Evolutionary conservation across 2,113 vertebrate genomes (phyloP), one percentile per base, ranked within the genome.

Genomic region (Odontesthes bonariensis): DNA sequence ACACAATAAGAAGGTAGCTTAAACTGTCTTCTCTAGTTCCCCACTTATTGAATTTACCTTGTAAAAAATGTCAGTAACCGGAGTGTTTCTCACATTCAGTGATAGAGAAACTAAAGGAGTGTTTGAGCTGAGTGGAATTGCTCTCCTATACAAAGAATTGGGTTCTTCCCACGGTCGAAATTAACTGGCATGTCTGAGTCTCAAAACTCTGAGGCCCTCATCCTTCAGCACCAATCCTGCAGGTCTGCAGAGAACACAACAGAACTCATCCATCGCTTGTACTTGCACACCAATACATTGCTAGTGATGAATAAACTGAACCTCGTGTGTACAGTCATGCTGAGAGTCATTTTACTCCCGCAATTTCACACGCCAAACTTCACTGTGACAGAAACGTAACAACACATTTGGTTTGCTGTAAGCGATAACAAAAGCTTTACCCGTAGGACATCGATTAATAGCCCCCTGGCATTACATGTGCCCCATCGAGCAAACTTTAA

Each of bases 391-490:
- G n/a, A 12, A 54, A 70, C 17, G 19, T 13, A 59, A 33, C 0
- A 22, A 60, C 44, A 69, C 40, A 44, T 22, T 35, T 16, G 6
- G 38, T 44, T 32, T 49, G 0, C 13, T 27, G 33, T 65, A 16
- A 78, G 42, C 32, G 42, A 52, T 38, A 86, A 67, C 66, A 72
- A 72, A 56, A 44, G 22, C 47, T 55, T 33, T 20, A 70, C 33
- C 20, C 66, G 49, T 17, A 32, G 66, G 64, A 79, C 69, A 32
- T 27, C 54, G 44, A 49, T 53, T 33, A 81, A 57, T 72, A 54
- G 81, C 53, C 73, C 76, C 59, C 63, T 56, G 63, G 70, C 53
- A 63, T 86, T 85, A 85, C 67, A 54, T 90, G 86, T 84, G 87
- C 64, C 71, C 49, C 19, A 77, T 77, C 46, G 44, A 73, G 77